A percentile compares a stretch with the other conserved stretches of the same genome.
Evolutionary conservation across 2,113 vertebrate genomes (phyloP).

Genomic region (Ptilorrhoa leucosticta): DNA sequence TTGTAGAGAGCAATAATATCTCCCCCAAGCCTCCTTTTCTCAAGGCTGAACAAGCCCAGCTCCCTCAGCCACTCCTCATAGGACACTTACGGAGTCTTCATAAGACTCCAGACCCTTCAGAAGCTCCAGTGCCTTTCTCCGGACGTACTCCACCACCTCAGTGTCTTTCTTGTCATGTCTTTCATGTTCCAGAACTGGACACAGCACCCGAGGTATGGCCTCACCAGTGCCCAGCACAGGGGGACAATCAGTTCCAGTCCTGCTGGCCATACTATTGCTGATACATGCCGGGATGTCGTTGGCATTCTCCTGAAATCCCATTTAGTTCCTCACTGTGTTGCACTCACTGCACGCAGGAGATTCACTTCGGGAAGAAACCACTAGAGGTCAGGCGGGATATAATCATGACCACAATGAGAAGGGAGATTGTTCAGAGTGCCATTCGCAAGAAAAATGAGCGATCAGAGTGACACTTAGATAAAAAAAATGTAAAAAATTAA

Average conservation of each 20-base stretch:
- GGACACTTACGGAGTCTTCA: too few species aligned
- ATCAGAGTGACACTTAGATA: neutral
- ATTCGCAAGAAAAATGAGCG: neutral
- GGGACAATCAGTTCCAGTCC: neutral
- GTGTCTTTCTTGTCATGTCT: too few species aligned
- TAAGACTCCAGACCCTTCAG: neutral
- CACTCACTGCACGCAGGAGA: fast-evolving
- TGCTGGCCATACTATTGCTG: neutral
- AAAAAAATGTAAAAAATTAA: neutral
- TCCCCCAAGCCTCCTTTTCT: neutral
- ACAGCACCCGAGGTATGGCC: neutral
- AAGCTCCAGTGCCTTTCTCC: neutral
- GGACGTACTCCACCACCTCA: fast-evolving
- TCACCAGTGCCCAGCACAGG: neutral
- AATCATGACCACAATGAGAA: neutral
- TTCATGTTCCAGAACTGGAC: neutral
- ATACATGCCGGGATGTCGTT: fast-evolving
- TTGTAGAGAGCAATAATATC: neutral
- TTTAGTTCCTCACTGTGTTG: neutral
- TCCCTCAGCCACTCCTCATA: neutral
- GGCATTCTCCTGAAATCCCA: neutral
- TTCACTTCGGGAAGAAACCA: neutral
- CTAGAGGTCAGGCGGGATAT: conserved; percentile 52
- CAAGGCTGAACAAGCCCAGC: neutral
- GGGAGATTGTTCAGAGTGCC: too few species aligned